Percentiles rank a stretch among this genome's conserved stretches.
These are phyloP conservation scores for Cephalotes varians DNA, from an alignment of 2,888 invertebrate genomes.

Conservation along the genomic window DNA sequence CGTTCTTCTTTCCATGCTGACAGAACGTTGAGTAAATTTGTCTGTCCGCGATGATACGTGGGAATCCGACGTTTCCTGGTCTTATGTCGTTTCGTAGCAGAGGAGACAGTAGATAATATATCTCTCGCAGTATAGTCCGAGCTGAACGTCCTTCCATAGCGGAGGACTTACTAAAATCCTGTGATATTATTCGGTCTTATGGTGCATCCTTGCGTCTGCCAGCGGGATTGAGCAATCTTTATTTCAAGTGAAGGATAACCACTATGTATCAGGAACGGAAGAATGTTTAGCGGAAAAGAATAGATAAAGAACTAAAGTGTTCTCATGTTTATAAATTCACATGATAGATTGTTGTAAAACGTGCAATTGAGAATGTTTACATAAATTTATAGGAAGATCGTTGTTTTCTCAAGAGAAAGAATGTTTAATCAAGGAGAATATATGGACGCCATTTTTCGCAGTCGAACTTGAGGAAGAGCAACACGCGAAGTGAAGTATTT, in stretches of 20 bases:
- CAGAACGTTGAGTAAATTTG: constrained; percentile 53
- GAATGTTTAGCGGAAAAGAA: neutral
- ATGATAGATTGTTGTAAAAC: neutral
- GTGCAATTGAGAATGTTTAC: neutral
- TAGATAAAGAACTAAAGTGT: neutral
- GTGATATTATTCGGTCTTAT: constrained; percentile 40
- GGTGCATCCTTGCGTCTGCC: constrained; percentile 38
- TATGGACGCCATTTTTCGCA: neutral
- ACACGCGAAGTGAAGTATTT: constrained; percentile 22
- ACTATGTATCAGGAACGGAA: neutral
- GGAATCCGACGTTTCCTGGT: constrained; percentile 43
- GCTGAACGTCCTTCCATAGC: constrained; percentile 13
- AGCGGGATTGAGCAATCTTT: constrained; percentile 20
- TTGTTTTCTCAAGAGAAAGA: neutral
- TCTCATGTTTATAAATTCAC: neutral
- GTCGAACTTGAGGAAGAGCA: too few relatives aligned
- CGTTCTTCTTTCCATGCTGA: constrained; percentile 44
- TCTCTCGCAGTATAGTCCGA: constrained; percentile 9
- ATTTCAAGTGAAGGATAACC: constrained; percentile 16
- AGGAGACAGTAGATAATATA: constrained; percentile 44
- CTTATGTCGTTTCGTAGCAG: constrained; percentile 43
- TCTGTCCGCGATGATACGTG: constrained; percentile 48
- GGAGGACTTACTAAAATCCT: constrained; percentile 35
- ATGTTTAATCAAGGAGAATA: neutral
- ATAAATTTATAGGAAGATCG: neutral